These are phyloP conservation scores for Leucania comma DNA, from an alignment of 2,888 invertebrate species.

Conservation along the genomic window DNA sequence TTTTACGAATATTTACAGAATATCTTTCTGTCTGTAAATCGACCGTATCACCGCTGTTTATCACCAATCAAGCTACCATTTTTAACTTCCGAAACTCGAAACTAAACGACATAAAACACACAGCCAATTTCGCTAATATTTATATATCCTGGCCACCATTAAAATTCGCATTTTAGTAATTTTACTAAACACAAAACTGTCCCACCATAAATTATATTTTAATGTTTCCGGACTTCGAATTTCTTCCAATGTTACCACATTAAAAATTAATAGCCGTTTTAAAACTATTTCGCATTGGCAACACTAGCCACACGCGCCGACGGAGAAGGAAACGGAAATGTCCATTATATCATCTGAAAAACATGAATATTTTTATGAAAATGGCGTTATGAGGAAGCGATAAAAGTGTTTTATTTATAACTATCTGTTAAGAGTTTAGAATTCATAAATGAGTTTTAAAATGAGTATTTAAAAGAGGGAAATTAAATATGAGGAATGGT, in stretches of 20 bases:
- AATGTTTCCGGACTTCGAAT: slow-evolving; percentile 88
- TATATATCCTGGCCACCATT: slow-evolving; percentile 85
- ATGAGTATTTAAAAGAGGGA: slow-evolving; percentile 49
- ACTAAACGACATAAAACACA: slow-evolving; percentile 79
- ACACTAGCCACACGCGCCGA: slow-evolving; percentile 74
- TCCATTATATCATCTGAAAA: slow-evolving; percentile 85
- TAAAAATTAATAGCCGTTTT: slow-evolving; percentile 87
- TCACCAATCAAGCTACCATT: slow-evolving; percentile 74
- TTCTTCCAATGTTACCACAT: slow-evolving; percentile 85
- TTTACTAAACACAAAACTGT: slow-evolving; percentile 86
- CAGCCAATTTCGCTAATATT: slow-evolving; percentile 83
- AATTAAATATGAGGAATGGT: slow-evolving; percentile 41
- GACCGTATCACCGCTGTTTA: slow-evolving; percentile 62
- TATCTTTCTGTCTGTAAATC: slow-evolving; percentile 59
- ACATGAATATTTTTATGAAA: slow-evolving; percentile 81
- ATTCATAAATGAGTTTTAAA: slow-evolving; percentile 49
- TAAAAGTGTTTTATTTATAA: slow-evolving; percentile 83
- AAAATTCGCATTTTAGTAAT: slow-evolving; percentile 85
- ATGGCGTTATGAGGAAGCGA: slow-evolving; percentile 82
- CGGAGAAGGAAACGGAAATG: slow-evolving; percentile 86
- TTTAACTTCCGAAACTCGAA: slow-evolving; percentile 73
- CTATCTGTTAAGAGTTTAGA: slow-evolving; percentile 47
- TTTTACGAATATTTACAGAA: slow-evolving; percentile 53
- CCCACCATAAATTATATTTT: slow-evolving; percentile 86
- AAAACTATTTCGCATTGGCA: slow-evolving; percentile 89